Evolutionary conservation across 1,140 invertebrate genomes (phyloP).

Genomic region (Bombus picipes): DNA sequence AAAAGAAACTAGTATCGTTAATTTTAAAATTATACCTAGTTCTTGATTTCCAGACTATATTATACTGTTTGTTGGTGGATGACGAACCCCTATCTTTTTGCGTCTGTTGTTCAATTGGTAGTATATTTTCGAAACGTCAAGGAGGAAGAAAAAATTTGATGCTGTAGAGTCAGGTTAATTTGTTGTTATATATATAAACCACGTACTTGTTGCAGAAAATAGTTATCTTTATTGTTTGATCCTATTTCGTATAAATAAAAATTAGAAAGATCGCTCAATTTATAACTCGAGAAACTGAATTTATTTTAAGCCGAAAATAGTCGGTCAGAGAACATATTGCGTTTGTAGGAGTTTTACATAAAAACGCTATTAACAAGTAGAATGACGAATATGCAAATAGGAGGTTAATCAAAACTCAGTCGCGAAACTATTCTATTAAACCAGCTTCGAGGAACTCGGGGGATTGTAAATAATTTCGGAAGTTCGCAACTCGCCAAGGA

Average conservation of each 20-base stretch:
- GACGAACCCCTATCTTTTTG: no score
- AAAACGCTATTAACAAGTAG: not conserved
- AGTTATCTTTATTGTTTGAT: no score
- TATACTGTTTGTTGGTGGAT: no score
- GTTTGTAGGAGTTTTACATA: not conserved
- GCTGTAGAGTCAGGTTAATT: no score
- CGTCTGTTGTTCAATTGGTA: no score
- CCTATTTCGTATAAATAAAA: not conserved
- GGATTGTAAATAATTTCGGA: constrained; percentile 41
- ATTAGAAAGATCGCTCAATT: not conserved
- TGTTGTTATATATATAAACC: no score
- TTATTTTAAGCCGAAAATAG: not conserved
- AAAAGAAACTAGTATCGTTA: not conserved
- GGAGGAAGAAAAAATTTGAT: no score
- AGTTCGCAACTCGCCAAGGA: constrained; percentile 15
- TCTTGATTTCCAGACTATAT: no score
- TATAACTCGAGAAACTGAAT: not conserved
- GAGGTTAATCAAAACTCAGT: constrained; percentile 16
- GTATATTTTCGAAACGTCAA: no score
- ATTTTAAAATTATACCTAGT: no score
- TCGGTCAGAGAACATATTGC: no score
- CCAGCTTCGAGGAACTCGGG: constrained; percentile 7
- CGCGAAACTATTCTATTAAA: constrained; percentile 10
- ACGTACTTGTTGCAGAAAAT: no score
- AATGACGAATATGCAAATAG: constrained; percentile 18